Conservation (phyloP, 2,797 vertebrate species). For the Tympanoctomys barrerae region DNA sequence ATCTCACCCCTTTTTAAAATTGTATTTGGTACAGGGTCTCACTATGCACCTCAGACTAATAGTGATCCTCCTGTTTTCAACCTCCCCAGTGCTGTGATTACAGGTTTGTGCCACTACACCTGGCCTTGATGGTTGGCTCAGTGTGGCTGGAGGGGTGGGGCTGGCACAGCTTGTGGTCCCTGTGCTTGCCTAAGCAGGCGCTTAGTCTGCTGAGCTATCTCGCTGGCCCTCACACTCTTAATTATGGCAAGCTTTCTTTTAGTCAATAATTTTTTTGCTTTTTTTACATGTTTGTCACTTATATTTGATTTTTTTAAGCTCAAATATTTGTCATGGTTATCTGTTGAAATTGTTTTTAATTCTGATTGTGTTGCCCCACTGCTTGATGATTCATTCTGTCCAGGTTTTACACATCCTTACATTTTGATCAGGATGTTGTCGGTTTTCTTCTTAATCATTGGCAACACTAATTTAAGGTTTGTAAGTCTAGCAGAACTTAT, state of each 20-base stretch:
- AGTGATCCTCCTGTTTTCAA: too few relatives aligned
- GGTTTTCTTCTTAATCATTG: background rate
- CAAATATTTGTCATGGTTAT: slow-evolving; percentile 22
- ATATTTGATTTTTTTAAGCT: slow-evolving; percentile 29
- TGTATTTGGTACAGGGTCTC: too few relatives aligned
- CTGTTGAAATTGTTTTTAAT: slow-evolving; percentile 54
- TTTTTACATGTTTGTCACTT: background rate
- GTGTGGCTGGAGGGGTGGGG: too few relatives aligned
- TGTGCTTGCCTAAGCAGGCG: too few relatives aligned
- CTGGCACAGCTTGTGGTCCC: too few relatives aligned
- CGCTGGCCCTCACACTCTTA: background rate
- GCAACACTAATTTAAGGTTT: background rate
- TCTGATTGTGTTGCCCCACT: background rate
- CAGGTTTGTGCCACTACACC: too few relatives aligned
- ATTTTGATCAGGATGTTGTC: slow-evolving; percentile 21
- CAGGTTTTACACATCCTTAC: background rate
- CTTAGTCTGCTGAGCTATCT: too few relatives aligned
- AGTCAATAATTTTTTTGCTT: background rate
- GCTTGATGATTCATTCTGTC: background rate
- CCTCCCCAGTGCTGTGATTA: too few relatives aligned
- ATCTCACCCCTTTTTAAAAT: background rate
- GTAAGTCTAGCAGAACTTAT: background rate
- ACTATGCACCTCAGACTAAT: too few relatives aligned
- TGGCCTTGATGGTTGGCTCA: too few relatives aligned
- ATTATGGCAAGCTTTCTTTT: background rate